Conservation (phyloP, 2,797 vertebrate species). For the Hypotaenidia philippensis region DNA sequence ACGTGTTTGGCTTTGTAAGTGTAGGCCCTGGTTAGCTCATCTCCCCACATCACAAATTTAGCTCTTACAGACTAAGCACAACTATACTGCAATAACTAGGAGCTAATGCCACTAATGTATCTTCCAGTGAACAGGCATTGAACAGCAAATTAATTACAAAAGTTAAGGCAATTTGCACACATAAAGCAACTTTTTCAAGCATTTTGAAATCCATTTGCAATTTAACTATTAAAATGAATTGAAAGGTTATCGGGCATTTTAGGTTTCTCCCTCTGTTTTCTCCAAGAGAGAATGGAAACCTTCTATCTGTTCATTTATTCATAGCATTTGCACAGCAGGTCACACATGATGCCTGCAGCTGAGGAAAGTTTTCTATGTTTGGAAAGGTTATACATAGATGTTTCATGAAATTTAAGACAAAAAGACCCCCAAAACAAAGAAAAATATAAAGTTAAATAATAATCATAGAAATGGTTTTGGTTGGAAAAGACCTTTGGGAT, state of each 20-base stretch:
- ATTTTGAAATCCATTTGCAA: neutral
- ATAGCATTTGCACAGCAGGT: neutral
- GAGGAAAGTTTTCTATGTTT: neutral
- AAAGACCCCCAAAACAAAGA: neutral
- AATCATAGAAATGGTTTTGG: neutral
- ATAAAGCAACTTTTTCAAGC: neutral
- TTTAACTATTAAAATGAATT: conserved; percentile 14
- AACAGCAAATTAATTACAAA: neutral
- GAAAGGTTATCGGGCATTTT: neutral
- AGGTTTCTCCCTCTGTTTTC: neutral
- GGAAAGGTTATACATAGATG: neutral
- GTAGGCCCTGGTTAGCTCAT: neutral
- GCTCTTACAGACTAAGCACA: neutral
- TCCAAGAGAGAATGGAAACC: neutral
- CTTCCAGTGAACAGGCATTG: neutral
- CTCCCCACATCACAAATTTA: neutral
- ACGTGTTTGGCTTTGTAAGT: neutral
- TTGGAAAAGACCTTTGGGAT: no score
- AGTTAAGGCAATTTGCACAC: neutral
- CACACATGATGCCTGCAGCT: neutral
- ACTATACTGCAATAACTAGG: neutral
- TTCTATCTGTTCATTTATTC: neutral
- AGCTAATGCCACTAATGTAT: neutral
- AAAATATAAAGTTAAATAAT: neutral
- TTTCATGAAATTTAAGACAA: neutral